Conservation (phyloP, 2,888 invertebrate species). For the Xestia sexstrigata region DNA sequence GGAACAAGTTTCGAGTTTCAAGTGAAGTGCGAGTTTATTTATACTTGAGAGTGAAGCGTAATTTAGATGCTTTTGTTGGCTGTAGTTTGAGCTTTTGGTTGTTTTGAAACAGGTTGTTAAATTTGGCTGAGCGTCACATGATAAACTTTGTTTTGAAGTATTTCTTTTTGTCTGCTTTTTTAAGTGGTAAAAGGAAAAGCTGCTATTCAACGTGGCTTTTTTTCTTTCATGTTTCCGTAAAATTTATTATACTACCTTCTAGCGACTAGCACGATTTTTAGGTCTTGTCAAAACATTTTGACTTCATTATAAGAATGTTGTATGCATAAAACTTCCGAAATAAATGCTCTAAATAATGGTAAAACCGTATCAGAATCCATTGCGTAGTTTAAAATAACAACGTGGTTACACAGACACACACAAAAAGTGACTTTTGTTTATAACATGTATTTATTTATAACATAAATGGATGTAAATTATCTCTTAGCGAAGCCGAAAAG, state of each 20-base stretch:
- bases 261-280: neutral
- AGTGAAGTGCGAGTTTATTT: conserved; percentile 48
- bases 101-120: neutral
- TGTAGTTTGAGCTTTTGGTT: conserved; percentile 30
- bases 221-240: neutral
- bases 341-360: neutral
- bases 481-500: too few relatives aligned
- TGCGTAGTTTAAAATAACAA: neutral
- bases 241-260: neutral
- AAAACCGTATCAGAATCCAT: neutral
- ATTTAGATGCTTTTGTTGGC: conserved; percentile 50
- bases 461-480: too few relatives aligned
- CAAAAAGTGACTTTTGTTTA: neutral
- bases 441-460: neutral
- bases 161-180: neutral
- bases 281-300: neutral
- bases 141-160: neutral
- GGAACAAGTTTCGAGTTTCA: conserved; percentile 50
- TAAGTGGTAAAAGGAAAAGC: neutral
- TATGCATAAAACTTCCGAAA: neutral
- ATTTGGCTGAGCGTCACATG: conserved; percentile 3
- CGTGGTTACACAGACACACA: neutral
- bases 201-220: neutral
- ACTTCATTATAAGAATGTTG: neutral
- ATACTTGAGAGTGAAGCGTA: conserved; percentile 41